A percentile compares a stretch with the other conserved stretches of the same genome.
phyloP scores from a whole-genome alignment of 2,113 vertebrate species.

The Geococcyx californianus region DNA sequence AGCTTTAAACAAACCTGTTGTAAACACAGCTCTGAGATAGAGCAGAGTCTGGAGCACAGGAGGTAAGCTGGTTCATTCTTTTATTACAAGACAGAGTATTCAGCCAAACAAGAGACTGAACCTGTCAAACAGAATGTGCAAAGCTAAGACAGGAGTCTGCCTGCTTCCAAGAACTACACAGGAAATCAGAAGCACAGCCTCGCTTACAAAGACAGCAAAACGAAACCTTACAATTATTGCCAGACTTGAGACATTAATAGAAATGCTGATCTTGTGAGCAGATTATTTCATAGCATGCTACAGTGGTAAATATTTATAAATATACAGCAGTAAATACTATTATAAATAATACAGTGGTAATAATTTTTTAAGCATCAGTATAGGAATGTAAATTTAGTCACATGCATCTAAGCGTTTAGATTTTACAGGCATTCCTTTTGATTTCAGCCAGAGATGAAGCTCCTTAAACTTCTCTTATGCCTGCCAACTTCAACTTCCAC shows the following conservation, averaged over 20 bases:
- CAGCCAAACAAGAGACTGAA: not conserved
- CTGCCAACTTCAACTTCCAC: not conserved
- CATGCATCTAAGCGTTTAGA: not conserved
- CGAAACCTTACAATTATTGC: not conserved
- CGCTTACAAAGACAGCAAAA: not conserved
- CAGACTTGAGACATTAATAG: not conserved
- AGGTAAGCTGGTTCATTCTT: not conserved
- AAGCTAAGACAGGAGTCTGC: not conserved
- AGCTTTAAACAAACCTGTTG: slow-evolving; percentile 31
- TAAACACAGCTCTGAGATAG: slow-evolving; percentile 30
- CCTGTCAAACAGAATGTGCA: not conserved
- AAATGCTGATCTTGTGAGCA: not conserved
- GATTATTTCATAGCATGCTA: not conserved
- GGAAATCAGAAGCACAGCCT: not conserved
- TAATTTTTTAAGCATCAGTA: not conserved
- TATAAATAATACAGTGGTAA: too few relatives aligned
- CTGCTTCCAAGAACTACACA: not conserved
- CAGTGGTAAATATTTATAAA: not conserved
- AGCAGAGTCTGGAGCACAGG: slow-evolving; percentile 6
- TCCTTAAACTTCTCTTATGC: not conserved
- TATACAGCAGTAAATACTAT: too few relatives aligned
- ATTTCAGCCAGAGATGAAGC: not conserved
- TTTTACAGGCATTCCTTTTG: not conserved
- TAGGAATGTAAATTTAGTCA: not conserved
- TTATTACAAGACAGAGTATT: not conserved